Conservation (phyloP, 2,888 invertebrate species). For the Cloeon dipterum region DNA sequence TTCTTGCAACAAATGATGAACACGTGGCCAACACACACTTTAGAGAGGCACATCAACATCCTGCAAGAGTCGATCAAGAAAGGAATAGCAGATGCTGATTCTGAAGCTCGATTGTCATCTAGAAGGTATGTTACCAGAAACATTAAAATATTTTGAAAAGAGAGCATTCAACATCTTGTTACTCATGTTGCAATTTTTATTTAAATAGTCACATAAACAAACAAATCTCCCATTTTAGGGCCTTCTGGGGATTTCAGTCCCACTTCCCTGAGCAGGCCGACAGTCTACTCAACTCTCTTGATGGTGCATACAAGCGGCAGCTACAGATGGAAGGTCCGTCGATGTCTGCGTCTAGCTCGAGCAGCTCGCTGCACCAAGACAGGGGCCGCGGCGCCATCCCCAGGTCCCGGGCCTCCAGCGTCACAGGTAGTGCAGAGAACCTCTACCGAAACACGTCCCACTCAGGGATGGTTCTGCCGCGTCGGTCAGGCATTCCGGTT, state of each 20-base stretch:
- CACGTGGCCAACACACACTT: slow-evolving; percentile 59
- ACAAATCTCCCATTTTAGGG: slow-evolving; percentile 28
- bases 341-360: slow-evolving; percentile 12
- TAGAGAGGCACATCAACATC: slow-evolving; percentile 57
- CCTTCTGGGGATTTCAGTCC: slow-evolving; percentile 73
- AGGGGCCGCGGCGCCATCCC: slow-evolving; percentile 2
- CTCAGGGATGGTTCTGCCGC: slow-evolving; percentile 11
- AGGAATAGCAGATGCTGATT: slow-evolving; percentile 84
- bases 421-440: slow-evolving; percentile 34
- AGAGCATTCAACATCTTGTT: not conserved
- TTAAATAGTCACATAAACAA: too few species aligned
- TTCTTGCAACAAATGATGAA: slow-evolving; percentile 62
- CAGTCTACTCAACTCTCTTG: slow-evolving; percentile 54
- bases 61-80: slow-evolving; percentile 65
- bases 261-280: slow-evolving; percentile 86
- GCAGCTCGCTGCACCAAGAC: slow-evolving; percentile 1
- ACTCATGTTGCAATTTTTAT: too few species aligned
- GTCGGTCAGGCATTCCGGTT: slow-evolving; percentile 34
- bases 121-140: slow-evolving; percentile 48
- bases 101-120: slow-evolving; percentile 59
- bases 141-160: not conserved
- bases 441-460: slow-evolving; percentile 26
- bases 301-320: slow-evolving; percentile 46
- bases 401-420: slow-evolving; percentile 6
- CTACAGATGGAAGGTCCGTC: slow-evolving; percentile 27